Conservation (phyloP, 1,140 invertebrate genomes). For the Drosophila virilis region DNA sequence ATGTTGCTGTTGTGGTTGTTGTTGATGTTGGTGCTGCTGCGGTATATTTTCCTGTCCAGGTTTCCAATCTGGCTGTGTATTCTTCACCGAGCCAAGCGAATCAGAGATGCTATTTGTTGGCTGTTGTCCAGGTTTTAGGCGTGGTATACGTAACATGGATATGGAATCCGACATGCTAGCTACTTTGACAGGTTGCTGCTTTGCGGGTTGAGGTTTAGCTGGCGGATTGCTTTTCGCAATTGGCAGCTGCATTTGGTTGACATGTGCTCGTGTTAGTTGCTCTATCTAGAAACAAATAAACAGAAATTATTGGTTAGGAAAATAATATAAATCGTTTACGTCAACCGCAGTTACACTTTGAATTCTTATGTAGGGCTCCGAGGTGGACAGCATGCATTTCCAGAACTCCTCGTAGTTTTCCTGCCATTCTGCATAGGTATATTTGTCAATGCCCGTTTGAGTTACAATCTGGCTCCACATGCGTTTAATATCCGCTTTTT, state of each 20-base stretch:
- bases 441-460: background rate
- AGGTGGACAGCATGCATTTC: background rate
- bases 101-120: background rate
- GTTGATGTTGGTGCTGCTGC: no score
- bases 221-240: background rate
- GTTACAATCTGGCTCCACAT: slow-evolving; percentile 18
- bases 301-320: background rate
- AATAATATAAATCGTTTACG: background rate
- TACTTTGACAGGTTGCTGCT: background rate
- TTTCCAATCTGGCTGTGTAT: background rate
- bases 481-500: background rate
- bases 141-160: background rate
- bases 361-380: background rate
- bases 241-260: background rate
- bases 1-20: background rate
- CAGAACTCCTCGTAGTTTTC: slow-evolving; percentile 5
- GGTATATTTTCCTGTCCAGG: no score
- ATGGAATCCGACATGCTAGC: background rate
- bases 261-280: background rate
- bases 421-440: slow-evolving; percentile 7
- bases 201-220: background rate
- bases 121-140: background rate
- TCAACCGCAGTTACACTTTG: background rate
- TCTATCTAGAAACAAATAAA: background rate
- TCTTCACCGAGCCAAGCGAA: background rate